Base-by-base conservation (phyloP, 2,113 vertebrate species). In the Danionella cerebrum region DNA sequence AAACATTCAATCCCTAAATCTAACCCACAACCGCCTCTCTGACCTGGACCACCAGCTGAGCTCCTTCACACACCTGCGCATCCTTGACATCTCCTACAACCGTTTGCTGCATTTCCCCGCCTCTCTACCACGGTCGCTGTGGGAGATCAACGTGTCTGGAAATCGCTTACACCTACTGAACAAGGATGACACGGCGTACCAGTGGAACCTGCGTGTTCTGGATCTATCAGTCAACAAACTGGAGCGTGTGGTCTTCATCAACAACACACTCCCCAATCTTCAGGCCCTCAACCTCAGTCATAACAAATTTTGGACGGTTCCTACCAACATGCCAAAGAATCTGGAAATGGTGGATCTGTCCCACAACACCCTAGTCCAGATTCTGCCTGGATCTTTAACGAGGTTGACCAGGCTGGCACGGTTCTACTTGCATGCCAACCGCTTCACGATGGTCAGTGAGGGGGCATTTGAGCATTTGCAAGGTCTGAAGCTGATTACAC, bases 261-360 rank as follows among this genome's bases (percentile, higher is more conserved):
- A 98, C 83, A 98, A 98, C 60, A 98, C 95, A 0, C 76, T 98
- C 71, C 88, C 82, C 68, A 90, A 84, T 16, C 87, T 98, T 70
- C 87, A 82, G 70, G 80, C 82, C 19, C 93, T 98, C 71, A 95
- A 98, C 41, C 85, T 98, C 58, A 98, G 95, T 18, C 85, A 85
- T 83, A 98, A 98, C 82, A 89, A 89, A 73, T 94, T 99, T 70
- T 94, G 94, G 93, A 98, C 95, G 2, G 85, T 98, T 70, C 95
- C 95, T 54, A 98, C 94, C 78, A 98, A 98, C 67, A 89, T 97
- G 84, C 95, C 96, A n/a, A 73, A 76, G 67, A 85, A 86, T 76
- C 79, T 94, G 62, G 90, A 89, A 68, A 86, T 67, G 0, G 86
- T 97, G 63, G 95, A 98, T 84, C 82, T 98, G 50, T 98, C 94